Percentiles rank a stretch among this genome's conserved stretches.
Conservation (phyloP, 2,888 invertebrate species). For the Pandemis cinnamomeana region DNA sequence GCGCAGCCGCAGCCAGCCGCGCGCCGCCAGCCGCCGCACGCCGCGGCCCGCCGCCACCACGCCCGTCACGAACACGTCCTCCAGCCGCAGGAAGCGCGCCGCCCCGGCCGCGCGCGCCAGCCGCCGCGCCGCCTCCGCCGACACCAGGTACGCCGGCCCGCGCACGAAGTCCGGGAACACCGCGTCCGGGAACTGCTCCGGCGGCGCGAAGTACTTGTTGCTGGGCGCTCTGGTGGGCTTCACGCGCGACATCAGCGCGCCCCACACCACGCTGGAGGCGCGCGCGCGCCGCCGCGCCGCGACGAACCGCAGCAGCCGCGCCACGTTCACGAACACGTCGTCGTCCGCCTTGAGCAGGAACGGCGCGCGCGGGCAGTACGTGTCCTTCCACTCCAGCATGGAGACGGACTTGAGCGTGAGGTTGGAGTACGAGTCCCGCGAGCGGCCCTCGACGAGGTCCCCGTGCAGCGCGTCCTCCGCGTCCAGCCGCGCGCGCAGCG, state of each 20-base stretch:
- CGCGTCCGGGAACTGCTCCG: neutral
- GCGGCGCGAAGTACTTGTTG: neutral
- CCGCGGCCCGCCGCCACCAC: neutral
- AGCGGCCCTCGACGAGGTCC: conserved; percentile 89
- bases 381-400: conserved; percentile 92
- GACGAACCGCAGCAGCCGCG: conserved; percentile 88
- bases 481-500: conserved; percentile 80
- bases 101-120: neutral
- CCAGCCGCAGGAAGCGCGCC: conserved; percentile 40
- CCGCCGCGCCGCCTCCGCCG: conserved; percentile 27
- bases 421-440: conserved; percentile 92
- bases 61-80: neutral
- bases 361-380: conserved; percentile 89
- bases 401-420: conserved; percentile 93
- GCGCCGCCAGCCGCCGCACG: neutral
- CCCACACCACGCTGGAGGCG: conserved; percentile 90
- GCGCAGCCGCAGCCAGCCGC: conserved; percentile 3
- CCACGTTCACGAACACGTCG: conserved; percentile 95
- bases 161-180: neutral
- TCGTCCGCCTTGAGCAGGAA: conserved; percentile 94
- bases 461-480: conserved; percentile 89
- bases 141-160: neutral
- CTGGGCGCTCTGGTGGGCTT: conserved; percentile 92
- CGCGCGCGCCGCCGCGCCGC: conserved; percentile 82
- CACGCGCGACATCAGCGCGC: conserved; percentile 87